phyloP scores from a whole-genome alignment of 2,113 vertebrate species.

The Poeciliopsis retropinna region DNA sequence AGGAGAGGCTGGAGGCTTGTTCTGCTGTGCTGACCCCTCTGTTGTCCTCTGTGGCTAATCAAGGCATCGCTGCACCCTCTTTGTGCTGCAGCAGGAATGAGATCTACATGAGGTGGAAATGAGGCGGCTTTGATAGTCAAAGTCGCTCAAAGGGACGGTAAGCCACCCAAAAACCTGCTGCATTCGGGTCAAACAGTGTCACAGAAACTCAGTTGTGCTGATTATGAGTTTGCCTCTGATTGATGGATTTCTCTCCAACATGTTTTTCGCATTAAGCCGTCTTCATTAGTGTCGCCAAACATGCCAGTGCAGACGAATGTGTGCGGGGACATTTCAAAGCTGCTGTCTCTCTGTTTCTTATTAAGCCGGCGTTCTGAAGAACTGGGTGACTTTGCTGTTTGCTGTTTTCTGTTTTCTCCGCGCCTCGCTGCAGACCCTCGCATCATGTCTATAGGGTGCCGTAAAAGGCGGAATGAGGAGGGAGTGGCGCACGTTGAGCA shows the following conservation, averaged over 20 bases:
- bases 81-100: conserved; percentile 58
- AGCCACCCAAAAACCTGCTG: conserved; percentile 19
- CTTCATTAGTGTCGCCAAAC: conserved; percentile 59
- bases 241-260: conserved; percentile 25
- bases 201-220: background rate
- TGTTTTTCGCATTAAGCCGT: conserved; percentile 52
- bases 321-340: conserved; percentile 62
- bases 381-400: conserved; percentile 52
- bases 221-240: conserved; percentile 18
- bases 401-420: conserved; percentile 64
- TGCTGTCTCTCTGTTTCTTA: conserved; percentile 62
- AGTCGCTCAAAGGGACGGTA: conserved; percentile 49
- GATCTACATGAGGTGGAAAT: conserved; percentile 49
- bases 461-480: conserved; percentile 37
- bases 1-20: conserved; percentile 59
- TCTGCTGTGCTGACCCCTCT: conserved; percentile 73
- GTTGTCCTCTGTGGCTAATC: conserved; percentile 72
- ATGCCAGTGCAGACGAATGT: conserved; percentile 60
- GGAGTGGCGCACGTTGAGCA: conserved; percentile 32
- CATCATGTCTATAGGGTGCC: conserved; percentile 54
- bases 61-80: conserved; percentile 67
- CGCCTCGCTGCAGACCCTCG: conserved; percentile 46
- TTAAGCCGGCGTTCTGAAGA: conserved; percentile 55
- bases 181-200: background rate
- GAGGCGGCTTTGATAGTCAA: conserved; percentile 52